Evolutionary conservation across 2,888 invertebrate genomes (phyloP), one percentile per base, ranked within the genome.

Genomic region (Monopis laevigella): DNA sequence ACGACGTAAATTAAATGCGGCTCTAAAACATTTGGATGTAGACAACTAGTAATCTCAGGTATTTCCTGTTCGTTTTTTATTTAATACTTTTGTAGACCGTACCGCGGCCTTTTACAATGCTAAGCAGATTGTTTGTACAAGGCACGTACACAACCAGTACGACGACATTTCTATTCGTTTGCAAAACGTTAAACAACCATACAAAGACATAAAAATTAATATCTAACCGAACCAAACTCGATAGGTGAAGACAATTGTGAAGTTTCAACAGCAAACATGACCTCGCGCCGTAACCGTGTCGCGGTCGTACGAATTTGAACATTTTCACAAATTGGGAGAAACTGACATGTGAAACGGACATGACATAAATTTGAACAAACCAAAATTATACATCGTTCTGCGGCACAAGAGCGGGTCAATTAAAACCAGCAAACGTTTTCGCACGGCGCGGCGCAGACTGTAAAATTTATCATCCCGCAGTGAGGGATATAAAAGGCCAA

Each of bases 391-490:
- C n/a, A n/a, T n/a, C n/a, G n/a, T n/a, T n/a, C n/a, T 21, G 24
- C 5, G 24, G 8, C 5, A 21, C 8, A 8, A 21, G 24, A 7
- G 24, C 5, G 24, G 24, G 8, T 8, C 24, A 21, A 21, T 21
- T 21, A 21, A 21, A 21, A 7, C 24, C 24, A 5, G 8, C 24
- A 7, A 21, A 8, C 24, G 24, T 54, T 54, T 66, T 71, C 68
- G 67, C 72, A 72, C 68, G 67, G 58, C 60, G 65, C 10, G 64
- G 65, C 65, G 64, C 61, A 65, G 63, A 65, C 64, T 64, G 59
- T 62, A n/a, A n/a, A n/a, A n/a, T n/a, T n/a, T 59, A 62, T 58
- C 62, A 67, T 65, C 60, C 62, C 57, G 57, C 57, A 51, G 57
- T 54, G 52, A 61, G 29, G 11, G 35, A 64, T 66, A 65, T 47